phyloP scores from a whole-genome alignment of 1,140 invertebrate genomes.

The Cydia amplana region DNA sequence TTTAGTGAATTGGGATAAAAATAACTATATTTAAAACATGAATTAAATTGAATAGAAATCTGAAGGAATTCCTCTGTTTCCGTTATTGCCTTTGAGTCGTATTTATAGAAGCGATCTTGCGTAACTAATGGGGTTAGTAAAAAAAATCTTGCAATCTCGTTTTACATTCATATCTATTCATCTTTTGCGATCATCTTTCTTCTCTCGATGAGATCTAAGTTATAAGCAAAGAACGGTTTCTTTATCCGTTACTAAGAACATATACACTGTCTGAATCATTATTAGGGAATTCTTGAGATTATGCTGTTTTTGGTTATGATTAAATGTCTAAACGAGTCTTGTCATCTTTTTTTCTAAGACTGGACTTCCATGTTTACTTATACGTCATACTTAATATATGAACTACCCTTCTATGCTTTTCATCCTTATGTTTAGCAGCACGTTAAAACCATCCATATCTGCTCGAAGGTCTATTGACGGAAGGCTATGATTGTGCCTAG shows the following conservation, averaged over 20 bases:
- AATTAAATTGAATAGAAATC: not conserved
- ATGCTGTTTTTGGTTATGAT: no score
- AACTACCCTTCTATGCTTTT: no score
- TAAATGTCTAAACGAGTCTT: no score
- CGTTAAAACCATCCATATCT: no score
- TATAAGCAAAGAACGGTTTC: not conserved
- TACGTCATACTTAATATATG: no score
- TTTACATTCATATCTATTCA: conserved; percentile 18
- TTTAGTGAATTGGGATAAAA: no score
- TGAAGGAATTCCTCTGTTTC: not conserved
- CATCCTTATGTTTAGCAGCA: no score
- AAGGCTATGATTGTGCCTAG: no score
- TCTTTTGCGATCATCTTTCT: conserved; percentile 11
- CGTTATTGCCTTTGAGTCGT: not conserved
- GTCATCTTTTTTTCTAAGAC: no score
- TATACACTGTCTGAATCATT: not conserved
- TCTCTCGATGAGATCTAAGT: not conserved
- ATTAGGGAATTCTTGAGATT: no score
- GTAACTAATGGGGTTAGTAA: conserved; percentile 11
- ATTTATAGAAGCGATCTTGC: conserved; percentile 10
- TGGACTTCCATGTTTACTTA: no score
- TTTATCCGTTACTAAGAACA: not conserved
- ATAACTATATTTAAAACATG: not conserved
- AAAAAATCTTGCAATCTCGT: conserved; percentile 13
- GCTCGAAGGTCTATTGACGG: no score